Base-by-base conservation (phyloP, 2,113 vertebrate species). In the Galbula dea region DNA sequence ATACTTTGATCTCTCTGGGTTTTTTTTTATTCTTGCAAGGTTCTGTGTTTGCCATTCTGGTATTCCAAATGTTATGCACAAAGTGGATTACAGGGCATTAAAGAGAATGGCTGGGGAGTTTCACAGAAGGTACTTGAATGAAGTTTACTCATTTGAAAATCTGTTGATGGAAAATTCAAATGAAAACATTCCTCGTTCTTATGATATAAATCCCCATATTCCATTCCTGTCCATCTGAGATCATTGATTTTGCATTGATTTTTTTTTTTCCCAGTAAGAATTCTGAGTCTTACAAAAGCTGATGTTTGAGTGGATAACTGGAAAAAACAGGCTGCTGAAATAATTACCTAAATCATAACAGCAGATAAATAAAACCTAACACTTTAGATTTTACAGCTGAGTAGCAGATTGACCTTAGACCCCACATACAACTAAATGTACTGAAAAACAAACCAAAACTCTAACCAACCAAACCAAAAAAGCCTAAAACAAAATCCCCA, bases 81-180 rank as follows among this genome's bases (percentile, higher is more conserved):
- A 91, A 91, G 48, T 82, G 58, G 86, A 94, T 96, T 96, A 88
- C 65, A 80, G n/a, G 39, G 51, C 54, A 72, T 76, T 89, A 86
- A n/a, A 73, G 61, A 91, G 87, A 91, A 79, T 69, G 74, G 15
- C 86, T 78, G 65, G 49, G 68, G 81, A 97, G 69, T 81, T 72
- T 93, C 77, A 66, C 83, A 80, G 62, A 9, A 86, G 74, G 80
- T 41, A 84, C 58, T 32, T 89, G 74, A 82, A 89, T 63, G 83
- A 95, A 91, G 36, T 26, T 89, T 69, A 74, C 12, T 76, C 32
- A 16, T 82, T 91, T 21, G 18, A 94, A 95, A 95, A 91, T 80
- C 86, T 92, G 49, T 72, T 91, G 27, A 86, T 84, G 86, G 66
- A 88, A 91, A 72, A 51, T 26, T 67, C 52, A 86, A 69, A 86